phyloP scores from a whole-genome alignment of 2,888 invertebrate species.

The Acronicta leporina region DNA sequence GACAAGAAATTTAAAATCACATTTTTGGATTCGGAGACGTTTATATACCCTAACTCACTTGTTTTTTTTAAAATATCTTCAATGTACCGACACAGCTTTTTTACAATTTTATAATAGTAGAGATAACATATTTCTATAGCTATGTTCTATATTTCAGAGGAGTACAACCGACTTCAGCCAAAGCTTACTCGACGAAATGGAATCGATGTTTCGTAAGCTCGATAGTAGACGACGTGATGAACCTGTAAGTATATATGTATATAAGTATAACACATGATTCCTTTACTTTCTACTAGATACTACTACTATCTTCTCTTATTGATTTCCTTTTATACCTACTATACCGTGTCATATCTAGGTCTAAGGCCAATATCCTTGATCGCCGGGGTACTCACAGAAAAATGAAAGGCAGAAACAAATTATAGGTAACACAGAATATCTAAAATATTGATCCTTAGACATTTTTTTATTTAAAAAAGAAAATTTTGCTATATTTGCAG shows the following conservation, averaged over 20 bases:
- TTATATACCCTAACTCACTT: too few species aligned
- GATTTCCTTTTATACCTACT: background rate
- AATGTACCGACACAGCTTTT: too few species aligned
- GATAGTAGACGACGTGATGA: constrained; percentile 72
- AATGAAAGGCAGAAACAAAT: constrained; percentile 3
- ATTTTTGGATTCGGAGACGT: too few species aligned
- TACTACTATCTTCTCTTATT: background rate
- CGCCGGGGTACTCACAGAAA: background rate
- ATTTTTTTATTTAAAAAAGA: background rate
- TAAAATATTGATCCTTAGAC: background rate
- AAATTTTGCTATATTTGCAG: background rate
- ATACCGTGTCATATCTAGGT: constrained; percentile 9
- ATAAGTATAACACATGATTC: too few species aligned
- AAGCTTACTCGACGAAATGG: constrained; percentile 96
- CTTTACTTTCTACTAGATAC: too few species aligned
- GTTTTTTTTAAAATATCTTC: too few species aligned
- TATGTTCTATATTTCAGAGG: constrained; percentile 65
- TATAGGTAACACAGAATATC: constrained; percentile 6
- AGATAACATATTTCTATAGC: too few species aligned
- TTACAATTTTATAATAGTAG: too few species aligned
- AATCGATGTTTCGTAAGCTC: constrained; percentile 94
- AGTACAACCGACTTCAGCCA: constrained; percentile 92
- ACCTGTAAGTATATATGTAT: constrained; percentile 59
- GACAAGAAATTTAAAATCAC: too few species aligned
- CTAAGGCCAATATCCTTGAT: constrained; percentile 4